phyloP scores from a whole-genome alignment of 2,113 vertebrate genomes.

The Melospiza melodia region DNA sequence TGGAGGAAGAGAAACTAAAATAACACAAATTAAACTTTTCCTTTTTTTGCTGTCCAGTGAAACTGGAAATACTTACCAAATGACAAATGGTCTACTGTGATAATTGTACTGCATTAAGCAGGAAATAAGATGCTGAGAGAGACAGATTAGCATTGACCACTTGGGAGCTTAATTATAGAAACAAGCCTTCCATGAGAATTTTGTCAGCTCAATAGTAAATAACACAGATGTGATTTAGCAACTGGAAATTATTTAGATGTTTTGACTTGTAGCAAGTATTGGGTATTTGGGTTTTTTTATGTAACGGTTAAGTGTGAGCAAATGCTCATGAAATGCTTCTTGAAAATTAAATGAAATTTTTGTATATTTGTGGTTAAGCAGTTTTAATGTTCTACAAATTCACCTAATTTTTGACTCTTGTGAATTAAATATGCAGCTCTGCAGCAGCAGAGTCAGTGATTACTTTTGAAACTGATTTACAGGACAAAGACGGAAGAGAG shows the following conservation, averaged over 20 bases:
- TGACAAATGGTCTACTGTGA: conserved; percentile 21
- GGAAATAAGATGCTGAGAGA: conserved; percentile 37
- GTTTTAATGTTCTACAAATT: neutral
- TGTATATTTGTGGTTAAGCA: neutral
- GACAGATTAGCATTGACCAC: neutral
- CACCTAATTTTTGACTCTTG: neutral
- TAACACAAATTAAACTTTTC: conserved; percentile 4
- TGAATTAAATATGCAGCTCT: neutral
- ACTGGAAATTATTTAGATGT: neutral
- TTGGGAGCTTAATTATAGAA: conserved; percentile 46
- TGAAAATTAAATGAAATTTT: neutral
- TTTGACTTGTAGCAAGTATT: neutral
- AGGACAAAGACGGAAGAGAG: neutral
- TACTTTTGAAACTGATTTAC: neutral
- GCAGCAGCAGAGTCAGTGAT: neutral
- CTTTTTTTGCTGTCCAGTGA: neutral
- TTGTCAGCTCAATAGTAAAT: neutral
- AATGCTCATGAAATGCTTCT: neutral
- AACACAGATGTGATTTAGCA: neutral
- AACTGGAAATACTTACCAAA: conserved; percentile 21
- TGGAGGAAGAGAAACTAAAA: neutral
- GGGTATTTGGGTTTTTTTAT: neutral
- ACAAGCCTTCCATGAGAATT: conserved; percentile 9
- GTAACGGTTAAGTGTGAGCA: neutral
- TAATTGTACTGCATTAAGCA: conserved; percentile 25